Conservation (phyloP, 23 tunicate species). For the Ciona savignyi region DNA sequence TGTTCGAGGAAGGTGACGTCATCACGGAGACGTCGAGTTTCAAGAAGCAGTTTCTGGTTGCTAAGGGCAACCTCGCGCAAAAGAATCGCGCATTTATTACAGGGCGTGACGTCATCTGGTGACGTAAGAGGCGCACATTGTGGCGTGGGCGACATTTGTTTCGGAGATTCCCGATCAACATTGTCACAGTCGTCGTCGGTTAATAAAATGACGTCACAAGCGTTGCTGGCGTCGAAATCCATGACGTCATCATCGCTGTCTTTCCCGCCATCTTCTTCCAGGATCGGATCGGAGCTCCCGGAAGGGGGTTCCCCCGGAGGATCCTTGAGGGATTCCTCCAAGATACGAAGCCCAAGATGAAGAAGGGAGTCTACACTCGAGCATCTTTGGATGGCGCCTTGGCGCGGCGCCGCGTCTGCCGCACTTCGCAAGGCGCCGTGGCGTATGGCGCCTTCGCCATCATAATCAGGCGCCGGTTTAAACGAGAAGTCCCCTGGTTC, state of each 20-base stretch:
- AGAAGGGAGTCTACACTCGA: slow-evolving; percentile 20
- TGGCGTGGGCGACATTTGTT: neutral
- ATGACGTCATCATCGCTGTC: neutral
- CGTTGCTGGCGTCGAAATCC: neutral
- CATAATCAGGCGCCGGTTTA: neutral
- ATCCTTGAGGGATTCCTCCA: slow-evolving; percentile 1
- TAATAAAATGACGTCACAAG: neutral
- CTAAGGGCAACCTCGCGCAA: neutral
- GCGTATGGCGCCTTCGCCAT: neutral
- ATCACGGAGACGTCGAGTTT: neutral
- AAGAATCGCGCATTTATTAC: neutral
- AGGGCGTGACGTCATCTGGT: neutral
- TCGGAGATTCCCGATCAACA: neutral
- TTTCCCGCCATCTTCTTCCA: slow-evolving; percentile 6
- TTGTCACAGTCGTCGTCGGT: neutral
- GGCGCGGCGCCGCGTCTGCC: neutral
- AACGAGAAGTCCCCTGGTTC: neutral
- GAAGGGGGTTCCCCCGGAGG: neutral
- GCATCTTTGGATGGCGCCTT: slow-evolving; percentile 9
- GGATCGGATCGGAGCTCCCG: slow-evolving; percentile 3
- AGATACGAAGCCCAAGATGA: slow-evolving; percentile 9
- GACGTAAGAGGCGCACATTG: neutral
- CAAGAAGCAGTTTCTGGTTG: neutral
- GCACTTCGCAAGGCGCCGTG: neutral
- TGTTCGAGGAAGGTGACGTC: slow-evolving; percentile 1